Percentiles rank a stretch among this genome's conserved stretches.
phyloP scores from a whole-genome alignment of 2,797 vertebrate species.

The Cryptoprocta ferox region DNA sequence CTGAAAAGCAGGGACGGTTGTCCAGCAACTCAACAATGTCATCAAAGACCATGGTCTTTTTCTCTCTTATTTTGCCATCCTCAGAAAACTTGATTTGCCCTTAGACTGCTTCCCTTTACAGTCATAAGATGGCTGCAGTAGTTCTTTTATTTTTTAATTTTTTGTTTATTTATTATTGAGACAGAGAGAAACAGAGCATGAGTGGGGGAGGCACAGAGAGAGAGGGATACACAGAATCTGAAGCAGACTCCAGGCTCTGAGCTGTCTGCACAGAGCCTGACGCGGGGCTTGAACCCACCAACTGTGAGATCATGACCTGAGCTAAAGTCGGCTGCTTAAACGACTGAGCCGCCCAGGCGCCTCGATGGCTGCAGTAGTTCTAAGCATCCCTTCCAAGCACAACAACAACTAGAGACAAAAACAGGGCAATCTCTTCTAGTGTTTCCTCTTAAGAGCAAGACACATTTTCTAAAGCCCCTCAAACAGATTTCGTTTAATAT shows the following conservation, averaged over 20 bases:
- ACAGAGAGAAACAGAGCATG: too few species aligned
- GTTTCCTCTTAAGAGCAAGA: slow-evolving; percentile 14
- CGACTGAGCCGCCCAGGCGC: too few species aligned
- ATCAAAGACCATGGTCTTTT: background rate
- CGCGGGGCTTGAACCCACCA: too few species aligned
- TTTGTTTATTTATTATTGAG: too few species aligned
- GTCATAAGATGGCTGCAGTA: background rate
- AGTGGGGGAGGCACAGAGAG: too few species aligned
- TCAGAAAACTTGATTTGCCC: slow-evolving; percentile 17
- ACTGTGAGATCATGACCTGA: too few species aligned
- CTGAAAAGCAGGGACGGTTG: background rate
- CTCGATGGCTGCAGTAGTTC: background rate
- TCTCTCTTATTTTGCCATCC: background rate
- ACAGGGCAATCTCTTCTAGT: background rate
- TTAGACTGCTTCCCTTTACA: slow-evolving; percentile 18
- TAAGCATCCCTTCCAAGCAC: slow-evolving; percentile 3
- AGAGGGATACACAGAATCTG: too few species aligned
- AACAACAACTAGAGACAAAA: slow-evolving; percentile 8
- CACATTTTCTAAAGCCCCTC: background rate
- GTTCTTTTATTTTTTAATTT: too few species aligned
- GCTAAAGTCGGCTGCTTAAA: too few species aligned
- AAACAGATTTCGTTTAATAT: background rate
- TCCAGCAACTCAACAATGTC: background rate
- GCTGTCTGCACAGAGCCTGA: too few species aligned
- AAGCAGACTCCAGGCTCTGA: too few species aligned